phyloP scores from a whole-genome alignment of 2,113 vertebrate genomes.

The Acanthochromis polyacanthus region DNA sequence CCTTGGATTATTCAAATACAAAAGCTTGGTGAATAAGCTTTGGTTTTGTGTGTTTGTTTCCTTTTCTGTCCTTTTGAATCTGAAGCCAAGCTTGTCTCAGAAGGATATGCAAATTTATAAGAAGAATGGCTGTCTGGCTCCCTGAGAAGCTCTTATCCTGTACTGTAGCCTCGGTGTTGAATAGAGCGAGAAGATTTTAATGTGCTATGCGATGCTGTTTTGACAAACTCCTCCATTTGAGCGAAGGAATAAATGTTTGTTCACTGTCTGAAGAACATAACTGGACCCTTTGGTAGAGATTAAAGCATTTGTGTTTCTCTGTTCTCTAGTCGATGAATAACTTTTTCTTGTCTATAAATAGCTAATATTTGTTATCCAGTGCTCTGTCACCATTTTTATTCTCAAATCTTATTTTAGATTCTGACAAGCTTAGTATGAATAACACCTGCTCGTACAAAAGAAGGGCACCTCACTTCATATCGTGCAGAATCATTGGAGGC shows the following conservation, averaged over 20 bases:
- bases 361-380: constrained; percentile 34
- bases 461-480: constrained; percentile 46
- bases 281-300: constrained; percentile 61
- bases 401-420: constrained; percentile 54
- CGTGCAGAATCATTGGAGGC: constrained; percentile 46
- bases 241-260: constrained; percentile 54
- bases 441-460: constrained; percentile 61
- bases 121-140: constrained; percentile 80
- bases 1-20: constrained; percentile 81
- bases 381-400: constrained; percentile 37
- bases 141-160: constrained; percentile 73
- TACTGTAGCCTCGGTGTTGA: constrained; percentile 56
- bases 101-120: constrained; percentile 78
- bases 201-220: constrained; percentile 60
- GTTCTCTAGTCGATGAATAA: constrained; percentile 52
- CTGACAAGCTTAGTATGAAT: constrained; percentile 48
- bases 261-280: constrained; percentile 47
- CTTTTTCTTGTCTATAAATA: constrained; percentile 65
- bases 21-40: constrained; percentile 74
- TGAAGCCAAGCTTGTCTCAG: constrained; percentile 75
- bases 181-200: constrained; percentile 60
- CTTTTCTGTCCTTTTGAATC: constrained; percentile 75
- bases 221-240: constrained; percentile 59
- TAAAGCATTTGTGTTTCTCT: constrained; percentile 57
- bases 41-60: constrained; percentile 77